Evolutionary conservation across 2,113 vertebrate genomes (phyloP), one percentile per base, ranked within the genome.

Genomic region (Rhabdomys dilectus): DNA sequence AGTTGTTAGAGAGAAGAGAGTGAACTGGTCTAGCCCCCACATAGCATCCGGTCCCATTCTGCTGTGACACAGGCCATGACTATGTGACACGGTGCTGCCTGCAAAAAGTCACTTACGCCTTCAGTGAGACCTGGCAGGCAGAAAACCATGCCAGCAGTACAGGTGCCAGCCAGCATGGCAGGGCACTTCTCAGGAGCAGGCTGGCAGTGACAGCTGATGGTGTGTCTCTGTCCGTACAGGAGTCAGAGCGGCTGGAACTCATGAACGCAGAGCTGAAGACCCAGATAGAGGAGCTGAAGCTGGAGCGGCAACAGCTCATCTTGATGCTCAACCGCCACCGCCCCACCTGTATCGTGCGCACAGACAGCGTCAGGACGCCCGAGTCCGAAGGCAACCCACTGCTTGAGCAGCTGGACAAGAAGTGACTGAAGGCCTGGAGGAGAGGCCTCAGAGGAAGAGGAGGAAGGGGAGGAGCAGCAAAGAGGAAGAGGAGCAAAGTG

Each of bases 271-370:
- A 99, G 97, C 99, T 99, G 78, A 99, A 99, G 98, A 99, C 99
- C 58, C 99, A 99, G 98, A 99, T 99, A 1, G 99, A 99, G 98
- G 99, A 99, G 98, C 98, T 99, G 98, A 99, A 99, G 97, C 98
- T 99, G 19, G 99, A 99, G 93, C 98, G 99, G 70, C 99, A 99
- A 98, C 99, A 99, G 97, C 99, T 99, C 92, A 99, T 99, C 97
- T 98, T 99, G 94, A 99, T 99, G 99, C 99, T 99, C 48, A 99
- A 99, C 98, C 99, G 99, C 60, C 99, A 99, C 91, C 99, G 99
- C 72, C 99, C 99, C 97, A 99, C 99, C 1, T 99, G 99, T 97
- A 99, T 99, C 0, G 99, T 99, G 96, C 98, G 99, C 96, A 99
- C 99, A 19, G 99, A 99, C 97, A 99, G 99, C 58, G 98, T 99